These are phyloP conservation scores for Pterocles gutturalis DNA, from an alignment of 2,113 vertebrate species.

Conservation along the genomic window DNA sequence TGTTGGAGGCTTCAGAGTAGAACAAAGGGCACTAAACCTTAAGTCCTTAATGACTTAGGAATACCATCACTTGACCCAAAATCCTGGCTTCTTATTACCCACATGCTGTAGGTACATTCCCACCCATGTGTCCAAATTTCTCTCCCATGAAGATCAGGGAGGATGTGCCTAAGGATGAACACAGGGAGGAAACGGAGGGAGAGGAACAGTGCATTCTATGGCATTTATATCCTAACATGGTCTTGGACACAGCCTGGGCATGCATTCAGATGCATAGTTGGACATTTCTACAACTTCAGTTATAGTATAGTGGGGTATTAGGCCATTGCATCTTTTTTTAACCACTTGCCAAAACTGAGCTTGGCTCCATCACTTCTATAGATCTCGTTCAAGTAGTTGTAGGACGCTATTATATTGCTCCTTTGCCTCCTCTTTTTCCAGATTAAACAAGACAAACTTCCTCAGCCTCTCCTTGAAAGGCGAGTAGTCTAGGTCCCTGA, in stretches of 20 bases:
- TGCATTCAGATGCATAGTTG: neutral
- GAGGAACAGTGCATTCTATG: neutral
- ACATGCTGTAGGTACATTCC: neutral
- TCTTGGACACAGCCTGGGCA: neutral
- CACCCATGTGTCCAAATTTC: neutral
- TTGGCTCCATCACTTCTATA: neutral
- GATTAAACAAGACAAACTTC: neutral
- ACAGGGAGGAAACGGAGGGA: accelerated
- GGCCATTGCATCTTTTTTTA: neutral
- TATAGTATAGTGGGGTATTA: neutral
- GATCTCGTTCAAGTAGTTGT: neutral
- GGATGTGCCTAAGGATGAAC: neutral
- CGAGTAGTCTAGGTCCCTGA: neutral
- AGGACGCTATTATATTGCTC: neutral
- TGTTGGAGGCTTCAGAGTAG: neutral
- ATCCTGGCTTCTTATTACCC: neutral
- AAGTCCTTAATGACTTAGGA: neutral
- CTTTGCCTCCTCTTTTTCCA: neutral
- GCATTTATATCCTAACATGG: neutral
- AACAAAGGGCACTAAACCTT: neutral
- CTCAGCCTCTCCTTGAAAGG: neutral
- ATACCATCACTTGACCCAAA: accelerated
- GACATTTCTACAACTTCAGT: neutral
- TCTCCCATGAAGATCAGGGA: neutral
- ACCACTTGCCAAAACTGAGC: neutral